Evolutionary conservation across 2,797 vertebrate genomes (phyloP), one percentile per base, ranked within the genome.

Genomic region (Mastacembelus armatus): DNA sequence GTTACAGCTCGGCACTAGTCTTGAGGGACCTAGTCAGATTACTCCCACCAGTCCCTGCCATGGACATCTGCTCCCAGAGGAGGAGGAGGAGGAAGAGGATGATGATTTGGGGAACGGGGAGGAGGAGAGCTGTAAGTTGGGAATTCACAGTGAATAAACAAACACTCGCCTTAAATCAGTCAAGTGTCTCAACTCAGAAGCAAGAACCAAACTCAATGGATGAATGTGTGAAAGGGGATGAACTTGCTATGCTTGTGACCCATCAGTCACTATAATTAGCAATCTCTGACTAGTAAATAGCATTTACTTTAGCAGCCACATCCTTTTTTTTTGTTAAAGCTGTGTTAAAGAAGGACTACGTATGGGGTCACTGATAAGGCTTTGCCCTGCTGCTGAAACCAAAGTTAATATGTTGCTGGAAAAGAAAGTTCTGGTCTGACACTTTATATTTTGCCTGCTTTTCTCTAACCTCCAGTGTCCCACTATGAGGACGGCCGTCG

Each of bases 1-100:
- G 85, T 88, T 99, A 79, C 97, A 99, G 87, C 92, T 99, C 80
- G 96, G 96, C 72, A 96, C 95, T 59, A 98, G 94, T 84, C 94
- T 97, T 67, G 97, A 98, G 32, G 91, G 95, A 22, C 91, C 94
- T 0, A 94, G 93, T 61, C 96, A 95, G 84, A 95, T 81, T 4
- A 94, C 93, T 57, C 89, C 90, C 84, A 91, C 94, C 16, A 93
- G 94, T 76, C 93, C 93, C n/a, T 81, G 95, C 1, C 95, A 96
- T 62, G 91, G 85, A 77, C 89, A 95, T 65, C 76, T 85, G 4
- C 91, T 94, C 7, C 89, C 84, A 24, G 94, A 92, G 70, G 94
- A 93, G 49, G 93, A 93, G 3, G 94, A 95, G 89, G 92, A 54
- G 88, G 87, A 89, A 33, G 93, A 91, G 9, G 93, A 93, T 3